phyloP scores from a whole-genome alignment of 2,888 invertebrate genomes.

The Acrobeloides nanus region DNA sequence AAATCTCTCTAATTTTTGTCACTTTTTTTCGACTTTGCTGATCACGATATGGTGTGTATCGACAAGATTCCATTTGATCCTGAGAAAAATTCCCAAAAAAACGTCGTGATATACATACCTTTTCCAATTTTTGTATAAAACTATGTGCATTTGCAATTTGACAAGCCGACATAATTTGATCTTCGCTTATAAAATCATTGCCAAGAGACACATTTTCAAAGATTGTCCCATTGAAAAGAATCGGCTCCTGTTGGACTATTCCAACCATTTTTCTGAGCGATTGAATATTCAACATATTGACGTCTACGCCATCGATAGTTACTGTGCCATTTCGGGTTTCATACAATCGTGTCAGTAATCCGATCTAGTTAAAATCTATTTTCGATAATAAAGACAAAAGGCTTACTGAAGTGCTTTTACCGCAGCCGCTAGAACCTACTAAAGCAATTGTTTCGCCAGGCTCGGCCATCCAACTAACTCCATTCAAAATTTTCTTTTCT shows the following conservation, averaged over 20 bases:
- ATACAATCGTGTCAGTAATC: conserved; percentile 66
- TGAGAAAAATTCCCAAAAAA: no score
- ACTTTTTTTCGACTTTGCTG: no score
- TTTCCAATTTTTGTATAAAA: conserved; percentile 33
- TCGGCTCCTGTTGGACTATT: conserved; percentile 46
- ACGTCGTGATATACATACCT: no score
- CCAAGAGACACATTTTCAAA: conserved; percentile 30
- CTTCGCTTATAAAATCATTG: conserved; percentile 24
- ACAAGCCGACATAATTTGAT: conserved; percentile 37
- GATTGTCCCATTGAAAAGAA: conserved; percentile 40
- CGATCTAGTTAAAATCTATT: no score
- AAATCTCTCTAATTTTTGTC: no score
- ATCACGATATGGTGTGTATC: no score
- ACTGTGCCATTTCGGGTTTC: conserved; percentile 66
- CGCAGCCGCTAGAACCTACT: conserved; percentile 68
- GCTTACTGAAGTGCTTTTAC: conserved; percentile 67
- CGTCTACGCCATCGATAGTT: conserved; percentile 36
- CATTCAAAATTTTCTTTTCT: conserved; percentile 45
- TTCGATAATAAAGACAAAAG: no score
- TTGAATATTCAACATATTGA: conserved; percentile 28
- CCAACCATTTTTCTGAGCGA: conserved; percentile 31
- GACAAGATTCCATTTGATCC: no score
- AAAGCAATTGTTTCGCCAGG: conserved; percentile 54
- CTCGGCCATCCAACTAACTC: conserved; percentile 51
- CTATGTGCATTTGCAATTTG: conserved; percentile 45